Evolutionary conservation across 2,888 invertebrate genomes (phyloP).

Genomic region (Phanerotoma sp.): DNA sequence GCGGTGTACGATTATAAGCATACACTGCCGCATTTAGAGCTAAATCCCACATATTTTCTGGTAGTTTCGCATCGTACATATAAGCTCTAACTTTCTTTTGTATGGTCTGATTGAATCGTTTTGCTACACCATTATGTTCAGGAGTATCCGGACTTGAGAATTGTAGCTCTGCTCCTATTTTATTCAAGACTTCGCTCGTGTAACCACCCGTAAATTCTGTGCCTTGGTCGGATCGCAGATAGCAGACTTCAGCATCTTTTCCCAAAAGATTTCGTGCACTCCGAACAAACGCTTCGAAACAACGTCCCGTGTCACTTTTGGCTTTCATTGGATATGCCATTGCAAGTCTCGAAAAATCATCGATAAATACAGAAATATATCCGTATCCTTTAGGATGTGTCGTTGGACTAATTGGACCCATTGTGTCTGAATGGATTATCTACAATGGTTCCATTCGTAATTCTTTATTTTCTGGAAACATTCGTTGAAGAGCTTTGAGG

Average conservation of each 20-base stretch:
- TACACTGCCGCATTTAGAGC: too few species aligned
- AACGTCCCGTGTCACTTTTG: not conserved
- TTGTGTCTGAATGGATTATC: too few species aligned
- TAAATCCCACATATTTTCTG: too few species aligned
- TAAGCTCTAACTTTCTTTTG: slow-evolving; percentile 25
- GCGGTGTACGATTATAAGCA: slow-evolving; percentile 31
- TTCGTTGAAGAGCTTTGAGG: not conserved
- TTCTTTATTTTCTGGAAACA: not conserved
- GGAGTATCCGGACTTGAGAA: too few species aligned
- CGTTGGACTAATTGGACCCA: too few species aligned
- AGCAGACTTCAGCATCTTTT: not conserved
- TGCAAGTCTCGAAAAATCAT: not conserved
- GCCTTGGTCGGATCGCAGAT: not conserved
- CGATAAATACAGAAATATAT: too few species aligned
- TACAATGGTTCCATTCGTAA: not conserved
- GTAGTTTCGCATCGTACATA: slow-evolving; percentile 29
- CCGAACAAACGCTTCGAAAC: not conserved
- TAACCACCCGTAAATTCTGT: too few species aligned
- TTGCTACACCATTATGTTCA: slow-evolving; percentile 30
- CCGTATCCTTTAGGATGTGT: too few species aligned
- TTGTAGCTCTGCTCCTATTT: too few species aligned
- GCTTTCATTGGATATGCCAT: not conserved
- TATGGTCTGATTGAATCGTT: too few species aligned
- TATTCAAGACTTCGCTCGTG: too few species aligned
- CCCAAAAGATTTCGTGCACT: not conserved